phyloP scores from a whole-genome alignment of 2,888 invertebrate species.

The Hoplodrina blanda region DNA sequence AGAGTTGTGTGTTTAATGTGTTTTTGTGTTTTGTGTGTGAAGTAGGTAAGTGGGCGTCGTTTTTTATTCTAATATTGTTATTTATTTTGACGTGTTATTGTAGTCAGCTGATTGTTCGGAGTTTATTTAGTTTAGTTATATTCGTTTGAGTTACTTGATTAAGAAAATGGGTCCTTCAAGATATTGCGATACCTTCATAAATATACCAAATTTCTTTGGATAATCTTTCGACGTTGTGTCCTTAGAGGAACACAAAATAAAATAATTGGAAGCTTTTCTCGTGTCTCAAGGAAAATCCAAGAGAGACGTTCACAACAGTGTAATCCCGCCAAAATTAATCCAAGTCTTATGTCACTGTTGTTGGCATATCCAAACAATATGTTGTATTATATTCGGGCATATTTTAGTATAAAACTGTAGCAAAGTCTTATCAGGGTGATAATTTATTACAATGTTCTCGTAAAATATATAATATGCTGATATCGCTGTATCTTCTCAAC shows the following conservation, averaged over 20 bases:
- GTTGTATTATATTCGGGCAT: conserved; percentile 45
- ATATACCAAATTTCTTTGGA: background rate
- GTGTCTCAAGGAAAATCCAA: conserved; percentile 30
- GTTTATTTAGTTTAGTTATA: conserved; percentile 27
- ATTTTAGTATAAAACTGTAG: conserved; percentile 39
- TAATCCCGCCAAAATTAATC: conserved; percentile 59
- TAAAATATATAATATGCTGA: conserved; percentile 26
- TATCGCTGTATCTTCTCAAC: conserved; percentile 25
- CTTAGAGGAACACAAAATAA: conserved; percentile 6
- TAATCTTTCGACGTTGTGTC: background rate
- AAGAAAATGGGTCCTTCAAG: background rate
- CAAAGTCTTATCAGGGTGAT: conserved; percentile 51
- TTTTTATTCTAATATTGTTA: conserved; percentile 33
- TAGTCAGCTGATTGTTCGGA: conserved; percentile 55
- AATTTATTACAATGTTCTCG: conserved; percentile 56
- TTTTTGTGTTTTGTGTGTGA: conserved; percentile 65
- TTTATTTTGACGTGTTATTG: conserved; percentile 44
- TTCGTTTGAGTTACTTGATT: background rate
- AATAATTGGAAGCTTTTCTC: conserved; percentile 35
- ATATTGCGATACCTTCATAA: background rate
- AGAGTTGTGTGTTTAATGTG: conserved; percentile 61
- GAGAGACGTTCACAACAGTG: conserved; percentile 18
- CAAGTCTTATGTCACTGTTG: conserved; percentile 46
- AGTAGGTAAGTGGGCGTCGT: conserved; percentile 59
- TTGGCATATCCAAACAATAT: conserved; percentile 30